Evolutionary conservation across 1,140 invertebrate genomes (phyloP).

Genomic region (Linepithema humile): DNA sequence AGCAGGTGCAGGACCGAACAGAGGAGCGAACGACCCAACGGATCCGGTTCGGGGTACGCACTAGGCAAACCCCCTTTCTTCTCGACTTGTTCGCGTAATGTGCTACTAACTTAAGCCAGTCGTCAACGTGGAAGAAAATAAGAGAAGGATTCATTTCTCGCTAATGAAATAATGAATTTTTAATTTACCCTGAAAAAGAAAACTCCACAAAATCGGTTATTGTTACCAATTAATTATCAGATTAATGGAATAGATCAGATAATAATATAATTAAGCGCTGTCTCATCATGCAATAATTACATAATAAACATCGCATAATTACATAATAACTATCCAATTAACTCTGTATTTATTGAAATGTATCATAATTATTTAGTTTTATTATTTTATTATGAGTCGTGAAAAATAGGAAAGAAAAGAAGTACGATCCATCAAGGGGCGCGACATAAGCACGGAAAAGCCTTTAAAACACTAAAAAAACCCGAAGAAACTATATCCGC

Average conservation of each 20-base stretch:
- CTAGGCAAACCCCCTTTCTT: conserved; percentile 6
- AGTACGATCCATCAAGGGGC: neutral
- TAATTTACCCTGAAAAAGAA: conserved; percentile 22
- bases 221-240: conserved; percentile 6
- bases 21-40: conserved; percentile 52
- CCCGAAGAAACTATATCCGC: neutral
- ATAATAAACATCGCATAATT: neutral
- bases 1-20: conserved; percentile 55
- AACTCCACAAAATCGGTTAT: neutral
- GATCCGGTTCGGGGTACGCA: conserved; percentile 50
- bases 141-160: conserved; percentile 9
- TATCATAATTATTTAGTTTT: neutral
- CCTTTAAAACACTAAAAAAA: neutral
- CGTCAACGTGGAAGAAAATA: neutral
- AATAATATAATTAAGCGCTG: neutral
- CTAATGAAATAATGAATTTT: conserved; percentile 7
- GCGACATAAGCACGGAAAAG: neutral
- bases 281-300: neutral
- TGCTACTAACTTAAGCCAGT: conserved; percentile 13
- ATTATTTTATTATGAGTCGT: neutral
- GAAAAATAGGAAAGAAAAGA: neutral
- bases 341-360: neutral
- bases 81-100: conserved; percentile 21
- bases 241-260: neutral
- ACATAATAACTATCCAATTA: conserved; percentile 16